These are phyloP conservation scores for Festucalex cinctus DNA, from an alignment of 2,113 vertebrate genomes.

Conservation along the genomic window DNA sequence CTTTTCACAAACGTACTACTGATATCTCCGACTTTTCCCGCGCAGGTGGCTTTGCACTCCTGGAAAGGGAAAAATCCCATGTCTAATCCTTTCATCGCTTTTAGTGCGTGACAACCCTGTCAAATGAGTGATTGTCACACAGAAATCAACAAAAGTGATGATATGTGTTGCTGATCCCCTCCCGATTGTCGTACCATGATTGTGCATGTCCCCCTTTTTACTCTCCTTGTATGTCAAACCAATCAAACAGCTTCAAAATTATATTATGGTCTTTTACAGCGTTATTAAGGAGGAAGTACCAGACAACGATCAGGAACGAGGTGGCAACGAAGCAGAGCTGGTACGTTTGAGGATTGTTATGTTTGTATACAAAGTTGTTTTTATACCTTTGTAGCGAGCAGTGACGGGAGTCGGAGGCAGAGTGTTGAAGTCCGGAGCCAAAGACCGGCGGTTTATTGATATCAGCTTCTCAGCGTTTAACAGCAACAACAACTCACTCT, in stretches of 20 bases:
- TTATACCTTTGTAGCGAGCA: no score
- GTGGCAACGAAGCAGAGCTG: constrained; percentile 76
- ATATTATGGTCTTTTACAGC: constrained; percentile 56
- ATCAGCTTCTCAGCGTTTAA: no score
- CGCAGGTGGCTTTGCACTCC: constrained; percentile 28
- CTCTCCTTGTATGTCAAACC: background rate
- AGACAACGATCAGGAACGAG: constrained; percentile 85
- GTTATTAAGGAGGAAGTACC: constrained; percentile 80
- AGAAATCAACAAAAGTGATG: constrained; percentile 12
- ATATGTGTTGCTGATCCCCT: constrained; percentile 14
- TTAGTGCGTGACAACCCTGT: background rate
- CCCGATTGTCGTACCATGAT: constrained; percentile 8
- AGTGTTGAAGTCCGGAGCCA: no score
- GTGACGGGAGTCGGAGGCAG: no score
- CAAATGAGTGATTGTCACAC: background rate
- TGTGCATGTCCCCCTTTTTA: constrained; percentile 24
- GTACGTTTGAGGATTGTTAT: constrained; percentile 62
- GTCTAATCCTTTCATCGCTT: background rate
- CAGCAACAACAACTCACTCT: no score
- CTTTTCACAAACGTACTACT: background rate
- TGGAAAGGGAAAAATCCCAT: constrained; percentile 4
- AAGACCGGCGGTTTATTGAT: no score
- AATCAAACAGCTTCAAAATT: background rate
- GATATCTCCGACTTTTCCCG: constrained; percentile 30
- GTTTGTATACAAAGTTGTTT: no score